These are phyloP conservation scores for Meteorus colon DNA, from an alignment of 2,888 invertebrate species.

Conservation along the genomic window DNA sequence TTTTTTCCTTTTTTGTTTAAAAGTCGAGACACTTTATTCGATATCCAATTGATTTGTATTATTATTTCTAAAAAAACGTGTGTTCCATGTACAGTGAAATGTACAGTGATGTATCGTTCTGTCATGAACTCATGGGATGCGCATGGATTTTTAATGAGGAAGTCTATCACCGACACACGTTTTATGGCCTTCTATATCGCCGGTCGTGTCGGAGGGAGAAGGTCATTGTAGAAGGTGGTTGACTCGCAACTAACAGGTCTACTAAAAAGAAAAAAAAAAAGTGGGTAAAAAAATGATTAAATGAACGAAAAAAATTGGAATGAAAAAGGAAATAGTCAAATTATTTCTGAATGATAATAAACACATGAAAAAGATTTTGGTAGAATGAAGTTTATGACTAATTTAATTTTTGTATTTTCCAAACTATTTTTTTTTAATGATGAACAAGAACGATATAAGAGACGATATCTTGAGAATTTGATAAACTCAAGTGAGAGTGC, in stretches of 20 bases:
- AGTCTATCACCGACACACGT: not conserved
- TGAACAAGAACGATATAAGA: slow-evolving; percentile 35
- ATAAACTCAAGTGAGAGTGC: slow-evolving; percentile 28
- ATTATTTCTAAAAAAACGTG: not conserved
- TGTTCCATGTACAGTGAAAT: slow-evolving; percentile 3
- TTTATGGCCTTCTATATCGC: slow-evolving; percentile 1
- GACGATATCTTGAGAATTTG: slow-evolving; percentile 16
- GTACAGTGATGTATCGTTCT: not conserved
- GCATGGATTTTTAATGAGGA: slow-evolving; percentile 20
- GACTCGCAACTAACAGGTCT: slow-evolving; percentile 6
- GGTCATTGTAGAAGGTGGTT: slow-evolving; percentile 31
- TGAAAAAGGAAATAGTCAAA: not conserved
- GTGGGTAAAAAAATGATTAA: not conserved
- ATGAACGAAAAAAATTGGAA: not conserved
- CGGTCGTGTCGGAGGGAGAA: slow-evolving; percentile 7
- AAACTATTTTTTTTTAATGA: not conserved
- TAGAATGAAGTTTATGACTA: not conserved
- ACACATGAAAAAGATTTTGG: not conserved
- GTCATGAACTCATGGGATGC: slow-evolving; percentile 6
- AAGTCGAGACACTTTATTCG: not conserved
- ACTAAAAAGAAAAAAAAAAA: not conserved
- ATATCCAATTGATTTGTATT: not conserved
- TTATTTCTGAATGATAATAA: not conserved
- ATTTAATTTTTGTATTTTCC: not conserved
- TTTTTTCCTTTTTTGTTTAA: not conserved